Evolutionary conservation across 2,113 vertebrate genomes (phyloP), one percentile per base, ranked within the genome.

Genomic region (Paramormyrops kingsleyae): DNA sequence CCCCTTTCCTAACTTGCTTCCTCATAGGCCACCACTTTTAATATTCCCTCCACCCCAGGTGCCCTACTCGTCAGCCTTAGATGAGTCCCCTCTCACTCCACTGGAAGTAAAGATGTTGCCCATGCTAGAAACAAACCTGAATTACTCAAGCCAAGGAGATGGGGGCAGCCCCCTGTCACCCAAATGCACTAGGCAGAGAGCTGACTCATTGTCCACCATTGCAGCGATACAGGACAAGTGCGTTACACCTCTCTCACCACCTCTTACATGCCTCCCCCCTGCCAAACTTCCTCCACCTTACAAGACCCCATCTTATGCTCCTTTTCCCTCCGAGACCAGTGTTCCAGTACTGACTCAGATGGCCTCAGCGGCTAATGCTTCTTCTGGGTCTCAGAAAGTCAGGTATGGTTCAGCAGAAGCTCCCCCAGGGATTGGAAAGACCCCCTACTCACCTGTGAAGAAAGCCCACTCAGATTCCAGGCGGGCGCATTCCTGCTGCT

Each of bases 61-160:
- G 53, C 98, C 97, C 42, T 97, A 98, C 92, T 99, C 98, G 27
- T 98, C 98, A 0, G 97, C 98, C 46, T 99, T 98, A 3, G 98
- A 99, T 83, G 98, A 99, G 93, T 99, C 98, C 0, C 98, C 98
- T 0, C 94, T 99, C 90, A 99, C 98, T 15, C 98, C 98, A 0
- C 94, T 99, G 6, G 98, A 99, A 94, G 98, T 99, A 31, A 98
- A 99, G 92, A 98, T 98, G 92, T 95, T 99, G 90, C 98, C 98
- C 0, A 97, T 99, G 89, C 96, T 99, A 88, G 98, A 99, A 92
- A 98, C 97, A n/a, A 98, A 97, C 92, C 95, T 98, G 47, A 99
- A 97, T 94, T 99, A 97, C 89, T 94, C 97, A 0, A 94, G 97
- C 24, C 96, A 95, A 88, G 92, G 96, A 0, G 97, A 97, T 12